Evolutionary conservation across 2,113 vertebrate species (phyloP), one percentile per base, ranked within the genome.

Genomic region (Chauna torquata): DNA sequence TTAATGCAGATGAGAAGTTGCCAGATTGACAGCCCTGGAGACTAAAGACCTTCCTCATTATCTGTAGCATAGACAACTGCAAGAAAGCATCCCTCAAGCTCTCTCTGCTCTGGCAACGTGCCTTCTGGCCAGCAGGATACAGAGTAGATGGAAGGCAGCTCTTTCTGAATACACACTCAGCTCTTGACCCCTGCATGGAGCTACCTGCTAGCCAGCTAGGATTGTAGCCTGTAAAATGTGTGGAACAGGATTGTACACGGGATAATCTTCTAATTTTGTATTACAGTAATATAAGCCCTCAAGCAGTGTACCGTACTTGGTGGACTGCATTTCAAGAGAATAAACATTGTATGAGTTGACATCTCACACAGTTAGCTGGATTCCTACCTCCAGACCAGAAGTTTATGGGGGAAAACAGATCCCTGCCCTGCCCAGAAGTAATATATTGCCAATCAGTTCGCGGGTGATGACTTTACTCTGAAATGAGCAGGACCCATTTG

Each of bases 1-100:
- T 95, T 97, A 96, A 97, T 97, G 92, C 87, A 92, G 87, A 92
- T 92, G 88, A 85, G 84, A 91, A 75, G 22, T 50, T 90, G 65
- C 38, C 0, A 1, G 52, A 85, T 86, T 97, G 94, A 90, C 94
- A 95, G 78, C 71, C 69, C 81, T 81, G 50, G 88, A 95, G 79
- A 91, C 88, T 93, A 84, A 92, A 94, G 75, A 69, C 62, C n/a
- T 88, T 86, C 79, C 76, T 94, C 61, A 86, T 92, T 92, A 92
- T 94, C 76, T 80, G 50, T 88, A 83, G 83, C 4, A 2, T 86
- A 97, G 93, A 80, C 78, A 80, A 90, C 88, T 62, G 76, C 86
- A 88, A 91, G 94, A 84, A 91, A 91, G 40, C 79, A 83, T 81
- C 59, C 69, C 72, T 77, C 75, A 68, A 86, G 52, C 81, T 71